Percentiles rank a stretch among this genome's conserved stretches.
These are phyloP conservation scores for Diuraphis noxia DNA, from an alignment of 1,140 invertebrate species.

Conservation along the genomic window DNA sequence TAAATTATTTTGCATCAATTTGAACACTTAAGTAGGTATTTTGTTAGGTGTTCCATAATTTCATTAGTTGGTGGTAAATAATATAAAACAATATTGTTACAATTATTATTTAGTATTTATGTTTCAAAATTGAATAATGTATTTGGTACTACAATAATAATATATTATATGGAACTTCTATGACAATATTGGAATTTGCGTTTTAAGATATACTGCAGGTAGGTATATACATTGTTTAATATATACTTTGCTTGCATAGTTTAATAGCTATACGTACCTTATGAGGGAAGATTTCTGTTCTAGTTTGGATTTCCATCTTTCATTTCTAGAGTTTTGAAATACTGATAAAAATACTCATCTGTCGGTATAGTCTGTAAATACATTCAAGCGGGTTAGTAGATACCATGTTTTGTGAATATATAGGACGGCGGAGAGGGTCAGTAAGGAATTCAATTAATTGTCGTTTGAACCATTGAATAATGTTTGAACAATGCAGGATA, in stretches of 20 bases:
- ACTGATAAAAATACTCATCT: neutral
- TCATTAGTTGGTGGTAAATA: neutral
- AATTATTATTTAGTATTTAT: neutral
- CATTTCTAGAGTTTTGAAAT: neutral
- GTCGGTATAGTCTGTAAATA: neutral
- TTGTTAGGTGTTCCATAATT: neutral
- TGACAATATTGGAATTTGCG: neutral
- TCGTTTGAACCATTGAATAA: constrained; percentile 41
- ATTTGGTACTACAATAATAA: neutral
- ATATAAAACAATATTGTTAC: neutral
- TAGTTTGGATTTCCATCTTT: neutral
- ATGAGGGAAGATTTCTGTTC: neutral
- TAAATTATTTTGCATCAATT: neutral
- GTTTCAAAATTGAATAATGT: neutral
- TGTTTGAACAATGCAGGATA: constrained; percentile 36
- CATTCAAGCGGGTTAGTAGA: neutral
- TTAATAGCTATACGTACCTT: neutral
- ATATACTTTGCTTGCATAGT: constrained; percentile 1
- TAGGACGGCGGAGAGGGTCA: neutral
- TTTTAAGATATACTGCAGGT: neutral
- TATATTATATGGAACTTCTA: neutral
- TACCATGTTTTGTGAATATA: neutral
- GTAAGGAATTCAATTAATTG: constrained; percentile 52
- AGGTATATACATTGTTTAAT: constrained; percentile 12
- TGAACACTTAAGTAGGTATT: neutral